phyloP scores from a whole-genome alignment of 2,797 vertebrate genomes.

The Oreochromis mossambicus region DNA sequence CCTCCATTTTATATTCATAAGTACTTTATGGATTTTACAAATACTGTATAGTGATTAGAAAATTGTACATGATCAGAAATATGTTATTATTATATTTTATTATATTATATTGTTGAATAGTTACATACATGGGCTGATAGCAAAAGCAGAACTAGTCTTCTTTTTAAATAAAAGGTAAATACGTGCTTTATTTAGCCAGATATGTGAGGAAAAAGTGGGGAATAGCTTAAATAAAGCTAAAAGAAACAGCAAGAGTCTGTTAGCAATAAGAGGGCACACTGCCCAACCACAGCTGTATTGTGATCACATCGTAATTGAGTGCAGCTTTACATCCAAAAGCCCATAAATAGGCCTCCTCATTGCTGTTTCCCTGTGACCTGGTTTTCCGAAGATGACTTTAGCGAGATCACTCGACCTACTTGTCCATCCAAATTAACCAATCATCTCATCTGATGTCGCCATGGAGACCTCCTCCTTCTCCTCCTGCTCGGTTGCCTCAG shows the following conservation, averaged over 20 bases:
- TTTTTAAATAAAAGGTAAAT: not conserved
- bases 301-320: not conserved
- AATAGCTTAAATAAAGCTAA: not conserved
- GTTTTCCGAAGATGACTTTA: conserved; percentile 34
- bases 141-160: not conserved
- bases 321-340: conserved; percentile 2
- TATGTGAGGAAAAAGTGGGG: not conserved
- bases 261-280: not conserved
- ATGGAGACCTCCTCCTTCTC: conserved; percentile 42
- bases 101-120: not conserved
- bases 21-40: not conserved
- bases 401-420: conserved; percentile 39
- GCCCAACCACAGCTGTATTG: not conserved
- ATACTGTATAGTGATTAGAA: not conserved
- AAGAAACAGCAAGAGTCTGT: not conserved
- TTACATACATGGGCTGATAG: not conserved
- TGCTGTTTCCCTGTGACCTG: conserved; percentile 36
- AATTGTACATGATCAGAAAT: not conserved
- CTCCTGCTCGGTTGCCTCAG: not conserved
- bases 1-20: not conserved
- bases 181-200: not conserved
- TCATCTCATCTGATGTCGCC: conserved; percentile 30
- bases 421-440: conserved; percentile 36
- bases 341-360: not conserved
- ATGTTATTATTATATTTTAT: not conserved